Evolutionary conservation across 2,113 vertebrate species (phyloP), one percentile per base, ranked within the genome.

Genomic region (Mus musculus): DNA sequence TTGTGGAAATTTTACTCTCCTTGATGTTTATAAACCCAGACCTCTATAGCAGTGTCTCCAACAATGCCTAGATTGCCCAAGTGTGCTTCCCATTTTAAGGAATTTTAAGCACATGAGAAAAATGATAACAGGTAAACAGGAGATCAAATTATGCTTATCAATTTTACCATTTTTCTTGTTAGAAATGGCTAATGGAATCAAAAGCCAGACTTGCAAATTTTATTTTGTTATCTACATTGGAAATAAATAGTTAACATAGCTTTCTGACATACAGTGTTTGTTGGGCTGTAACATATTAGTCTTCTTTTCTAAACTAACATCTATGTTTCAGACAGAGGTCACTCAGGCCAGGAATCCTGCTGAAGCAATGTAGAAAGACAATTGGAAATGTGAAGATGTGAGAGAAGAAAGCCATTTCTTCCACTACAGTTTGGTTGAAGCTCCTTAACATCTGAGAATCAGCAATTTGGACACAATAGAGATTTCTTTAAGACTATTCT

Each of bases 221-320:
- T 52, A 4, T 65, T 82, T 52, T 81, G 19, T 56, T 61, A 3
- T 42, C 11, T 69, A 1, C 16, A 11, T n/a, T 24, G 33, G 20
- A 39, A 1, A 80, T 17, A 82, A 77, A 1, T 10, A 77, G 42
- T n/a, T 82, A 12, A 39, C 49, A n/a, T 0, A 65, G 30, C 14
- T 30, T 61, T 0, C 4, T 30, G 4, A 42, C 0, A 39, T 2
- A 4, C 0, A 1, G 4, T 8, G 7, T 2, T 84, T 30, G 1
- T 24, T 20, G 1, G 63, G 65, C 19, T 46, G 46, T 81, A 67
- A 8, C 7, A 42, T 11, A 36, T 28, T 30, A 22, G 2, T 4
- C 20, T 1, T 1, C 9, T 80, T 73, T 52, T 20, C 39, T n/a
- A 84, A 67, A n/a, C 7, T 14, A 4, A 19, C 13, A 1, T 69